Evolutionary conservation across 2,888 invertebrate species (phyloP).

Genomic region (Pyrochroa serraticornis): DNA sequence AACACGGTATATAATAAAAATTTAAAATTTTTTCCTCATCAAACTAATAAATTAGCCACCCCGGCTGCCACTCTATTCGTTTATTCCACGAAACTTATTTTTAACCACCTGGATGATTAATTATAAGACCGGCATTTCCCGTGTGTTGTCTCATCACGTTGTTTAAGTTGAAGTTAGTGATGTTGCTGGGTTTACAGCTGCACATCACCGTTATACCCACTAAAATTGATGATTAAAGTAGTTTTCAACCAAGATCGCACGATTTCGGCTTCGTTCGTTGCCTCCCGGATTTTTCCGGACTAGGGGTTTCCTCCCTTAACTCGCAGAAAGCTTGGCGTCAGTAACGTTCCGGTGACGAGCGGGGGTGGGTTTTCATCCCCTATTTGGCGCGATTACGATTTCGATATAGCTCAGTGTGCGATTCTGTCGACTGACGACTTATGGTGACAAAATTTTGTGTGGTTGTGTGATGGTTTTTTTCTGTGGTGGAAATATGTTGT

Average conservation of each 20-base stretch:
- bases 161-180: conserved; percentile 28
- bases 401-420: conserved; percentile 1
- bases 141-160: conserved; percentile 14
- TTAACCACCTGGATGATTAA: conserved; percentile 20
- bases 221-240: conserved; percentile 52
- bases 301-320: conserved; percentile 52
- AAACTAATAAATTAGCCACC: no score
- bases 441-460: conserved; percentile 1
- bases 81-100: conserved; percentile 8
- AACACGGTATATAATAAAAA: no score
- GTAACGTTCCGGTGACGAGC: conserved; percentile 50
- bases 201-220: conserved; percentile 26
- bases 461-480: conserved; percentile 13
- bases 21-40: no score
- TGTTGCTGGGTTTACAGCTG: conserved; percentile 38
- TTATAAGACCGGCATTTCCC: conserved; percentile 10
- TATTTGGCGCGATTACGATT: conserved; percentile 14
- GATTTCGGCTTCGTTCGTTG: conserved; percentile 32
- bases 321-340: conserved; percentile 54
- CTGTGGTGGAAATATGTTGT: conserved; percentile 27
- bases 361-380: conserved; percentile 43
- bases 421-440: no score
- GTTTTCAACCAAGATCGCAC: conserved; percentile 50
- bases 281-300: conserved; percentile 35
- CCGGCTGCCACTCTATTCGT: not conserved